These are phyloP conservation scores for Euphydryas editha DNA, from an alignment of 2,888 invertebrate species.

Conservation along the genomic window DNA sequence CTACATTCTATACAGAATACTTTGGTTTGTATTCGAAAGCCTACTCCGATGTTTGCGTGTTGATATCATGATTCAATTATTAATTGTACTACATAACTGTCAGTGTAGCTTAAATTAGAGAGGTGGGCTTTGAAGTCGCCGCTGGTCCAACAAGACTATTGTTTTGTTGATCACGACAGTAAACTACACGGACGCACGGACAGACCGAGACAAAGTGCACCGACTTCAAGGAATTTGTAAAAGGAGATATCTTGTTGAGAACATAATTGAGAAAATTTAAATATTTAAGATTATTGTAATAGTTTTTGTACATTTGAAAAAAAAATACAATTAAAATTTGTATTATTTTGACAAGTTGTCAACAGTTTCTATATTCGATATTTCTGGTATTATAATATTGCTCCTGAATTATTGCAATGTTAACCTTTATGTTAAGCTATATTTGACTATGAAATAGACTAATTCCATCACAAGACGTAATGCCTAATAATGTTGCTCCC, in stretches of 20 bases:
- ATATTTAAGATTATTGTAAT: not conserved
- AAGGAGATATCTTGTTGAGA: conserved; percentile 1
- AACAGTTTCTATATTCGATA: too few relatives aligned
- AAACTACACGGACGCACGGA: conserved; percentile 32
- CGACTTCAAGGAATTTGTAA: conserved; percentile 12
- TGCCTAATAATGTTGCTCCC: too few relatives aligned
- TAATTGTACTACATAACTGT: conserved; percentile 38
- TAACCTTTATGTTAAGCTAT: not conserved
- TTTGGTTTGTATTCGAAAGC: not conserved
- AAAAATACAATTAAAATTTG: too few relatives aligned
- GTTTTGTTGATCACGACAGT: conserved; percentile 35
- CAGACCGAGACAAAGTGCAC: conserved; percentile 6
- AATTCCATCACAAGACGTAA: too few relatives aligned
- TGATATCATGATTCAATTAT: conserved; percentile 28
- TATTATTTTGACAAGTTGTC: too few relatives aligned
- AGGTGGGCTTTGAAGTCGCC: conserved; percentile 38
- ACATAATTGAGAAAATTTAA: conserved; percentile 2
- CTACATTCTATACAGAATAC: not conserved
- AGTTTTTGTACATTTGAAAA: too few relatives aligned
- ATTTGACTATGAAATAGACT: too few relatives aligned
- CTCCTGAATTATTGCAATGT: not conserved
- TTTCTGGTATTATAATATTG: too few relatives aligned
- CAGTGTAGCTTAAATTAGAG: conserved; percentile 37
- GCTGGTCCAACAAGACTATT: conserved; percentile 34
- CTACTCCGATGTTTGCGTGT: not conserved